Evolutionary conservation across 1,140 invertebrate species (phyloP), one percentile per base, ranked within the genome.

Genomic region (Drosophila elegans): DNA sequence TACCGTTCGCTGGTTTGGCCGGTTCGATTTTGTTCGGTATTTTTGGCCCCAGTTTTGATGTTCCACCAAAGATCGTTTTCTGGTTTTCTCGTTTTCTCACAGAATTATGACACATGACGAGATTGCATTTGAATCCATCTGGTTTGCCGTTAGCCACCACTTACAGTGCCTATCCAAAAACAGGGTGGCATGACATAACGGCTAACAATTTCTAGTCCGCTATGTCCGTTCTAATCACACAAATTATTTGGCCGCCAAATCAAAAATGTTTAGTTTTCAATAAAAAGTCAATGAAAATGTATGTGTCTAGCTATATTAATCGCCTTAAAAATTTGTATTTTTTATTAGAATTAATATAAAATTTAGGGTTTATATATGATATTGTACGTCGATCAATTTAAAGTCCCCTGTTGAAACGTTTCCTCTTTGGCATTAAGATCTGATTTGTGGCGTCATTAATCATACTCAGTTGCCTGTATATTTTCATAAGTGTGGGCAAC

Each of bases 21-120:
- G 56, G 44, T 48, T 51, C 53, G 53, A 61, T 72, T 82, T 59
- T 64, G 42, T 55, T 60, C 54, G 74, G 54, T 83, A 64, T 78
- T 32, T 76, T 75, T 72, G 60, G 64, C 60, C 62, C 63, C 61
- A 69, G 75, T 75, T 82, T 72, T 66, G 29, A 38, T 68, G 44
- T 21, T 46, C 32, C 38, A 12, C 38, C 53, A 21, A 27, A 32
- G 39, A 41, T 46, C 39, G 16, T 12, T 52, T 44, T 44, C 48
- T 55, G 25, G 64, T 42, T 63, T 63, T 48, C 61, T 42, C 36
- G 64, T 36, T 44, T 68, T 66, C 56, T 55, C 34, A 57, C 49
- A 75, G 25, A 74, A 84, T 80, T 84, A 84, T 84, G 80, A 86
- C 81, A 85, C 81, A 74, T 60, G 69, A 63, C 46, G 41, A 42